Base-by-base conservation (phyloP, 2,888 invertebrate genomes). In the Anorthoa munda region DNA sequence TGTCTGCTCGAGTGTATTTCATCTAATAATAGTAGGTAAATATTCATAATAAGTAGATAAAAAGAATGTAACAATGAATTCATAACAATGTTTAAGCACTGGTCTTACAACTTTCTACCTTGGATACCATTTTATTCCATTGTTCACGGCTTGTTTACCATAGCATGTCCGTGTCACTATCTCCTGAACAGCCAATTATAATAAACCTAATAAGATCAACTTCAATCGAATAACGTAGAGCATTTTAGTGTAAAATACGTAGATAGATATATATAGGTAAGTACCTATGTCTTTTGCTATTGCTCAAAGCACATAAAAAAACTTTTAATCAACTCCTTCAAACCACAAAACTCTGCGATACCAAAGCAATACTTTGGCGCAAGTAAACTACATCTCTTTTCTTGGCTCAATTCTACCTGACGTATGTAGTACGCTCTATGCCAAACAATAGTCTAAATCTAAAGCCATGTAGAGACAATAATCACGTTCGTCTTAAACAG, bases 81-180 rank as follows among this genome's bases (percentile, higher is more conserved):
- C 65, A 77, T 77, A 83, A 81, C 77, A 81, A 75, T 75, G 60
- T 79, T 21, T 46, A 53, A 61, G 46, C 59, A 26, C 67, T 72
- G 23, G 66, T 64, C 55, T 46, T 56, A 82, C 82, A 72, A 84
- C 81, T 85, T 84, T 84, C 86, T 77, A 83, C 46, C 63, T 67
- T 48, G 56, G 45, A 48, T 70, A 74, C 69, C 66, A 75, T 84
- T 81, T 69, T 72, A 73, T 77, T 63, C 75, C 73, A 86, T 77
- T 84, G 84, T 86, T 75, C 83, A 51, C 31, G 58, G 45, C 51
- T 86, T 73, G 58, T 83, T 85, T 80, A 69, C 61, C 73, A 75
- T 70, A 64, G 31, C 67, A 26, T 58, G 39, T 56, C 68, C 39
- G 31, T 50, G 50, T 39, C 46, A 39, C 50, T 61, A 55, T 69